Evolutionary conservation across 2,797 vertebrate species (phyloP), one percentile per base, ranked within the genome.

Genomic region (Argyrosomus regius): DNA sequence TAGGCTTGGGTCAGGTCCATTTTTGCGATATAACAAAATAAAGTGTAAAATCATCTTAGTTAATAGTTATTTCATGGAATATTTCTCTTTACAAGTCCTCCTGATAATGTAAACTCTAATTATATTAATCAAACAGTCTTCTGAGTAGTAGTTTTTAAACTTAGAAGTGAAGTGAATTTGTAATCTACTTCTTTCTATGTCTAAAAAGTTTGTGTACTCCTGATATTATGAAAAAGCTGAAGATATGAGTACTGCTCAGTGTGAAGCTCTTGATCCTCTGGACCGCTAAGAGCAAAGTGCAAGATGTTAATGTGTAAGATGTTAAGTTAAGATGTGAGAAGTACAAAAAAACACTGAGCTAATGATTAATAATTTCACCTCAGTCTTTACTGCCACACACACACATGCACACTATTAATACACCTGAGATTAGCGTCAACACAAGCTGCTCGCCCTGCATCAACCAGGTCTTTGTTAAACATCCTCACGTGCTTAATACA

Each of bases 381-480:
- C 54, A 66, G 81, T 83, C 75, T 76, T 43, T 57, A 86, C 79
- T 82, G 75, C 52, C 43, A 24, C 81, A 64, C 69, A 60, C 66
- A 50, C 50, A 69, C 58, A 81, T 56, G 60, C 5, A 13, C 22
- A 24, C 80, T 91, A 91, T 89, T 89, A 93, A 93, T 88, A 94
- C 84, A 89, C 82, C 79, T 86, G 72, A 81, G 90, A 92, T 87
- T 80, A 86, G 45, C 84, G 20, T 73, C 28, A 18, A 56, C 68
- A 81, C 84, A 87, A 89, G 81, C 87, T 58, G 87, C 87, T 90
- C 81, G 78, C 71, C 54, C 45, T 39, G 58, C 71, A 73, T 83
- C 49, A 80, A 64, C 7, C 28, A 73, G 14, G 41, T 64, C 75
- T 85, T 83, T 80, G 24, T 72, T 66, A 77, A 24, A 78, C 61